Conservation (phyloP, 64 coral and sea anemone genomes). For the Montipora sp. region DNA sequence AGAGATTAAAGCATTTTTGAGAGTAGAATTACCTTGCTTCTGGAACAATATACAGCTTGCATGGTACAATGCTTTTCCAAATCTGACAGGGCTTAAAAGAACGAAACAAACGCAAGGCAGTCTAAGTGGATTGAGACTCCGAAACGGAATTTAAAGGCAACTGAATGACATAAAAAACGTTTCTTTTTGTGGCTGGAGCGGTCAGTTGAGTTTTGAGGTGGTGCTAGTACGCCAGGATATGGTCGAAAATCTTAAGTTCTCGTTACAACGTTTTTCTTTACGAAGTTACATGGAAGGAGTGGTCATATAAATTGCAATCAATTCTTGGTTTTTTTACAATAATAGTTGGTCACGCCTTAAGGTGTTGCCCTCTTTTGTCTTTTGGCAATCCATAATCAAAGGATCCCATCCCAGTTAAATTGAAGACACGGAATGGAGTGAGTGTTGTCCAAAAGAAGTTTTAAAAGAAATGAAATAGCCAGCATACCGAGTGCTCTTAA, state of each 20-base stretch:
- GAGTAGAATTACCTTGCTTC: conserved; percentile 23
- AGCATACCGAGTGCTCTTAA: neutral
- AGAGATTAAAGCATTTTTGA: conserved; percentile 42
- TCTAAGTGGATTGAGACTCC: neutral
- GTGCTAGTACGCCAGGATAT: neutral
- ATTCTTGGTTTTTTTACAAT: neutral
- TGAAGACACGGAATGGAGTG: too few relatives aligned
- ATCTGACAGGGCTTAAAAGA: conserved; percentile 35
- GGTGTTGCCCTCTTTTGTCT: neutral
- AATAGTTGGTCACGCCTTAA: neutral
- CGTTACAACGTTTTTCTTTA: neutral
- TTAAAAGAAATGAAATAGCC: neutral
- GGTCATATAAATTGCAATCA: neutral
- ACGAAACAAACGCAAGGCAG: neutral
- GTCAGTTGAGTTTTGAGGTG: neutral
- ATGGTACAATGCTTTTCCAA: neutral
- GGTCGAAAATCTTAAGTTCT: neutral
- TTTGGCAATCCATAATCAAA: neutral
- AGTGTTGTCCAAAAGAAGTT: too few relatives aligned
- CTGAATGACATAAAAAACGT: neutral
- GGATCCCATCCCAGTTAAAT: too few relatives aligned
- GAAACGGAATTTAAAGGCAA: neutral
- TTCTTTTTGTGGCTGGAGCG: neutral
- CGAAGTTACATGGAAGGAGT: neutral
- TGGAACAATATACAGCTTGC: neutral